Evolutionary conservation across 2,113 vertebrate species (phyloP).

Genomic region (Sitta europaea): DNA sequence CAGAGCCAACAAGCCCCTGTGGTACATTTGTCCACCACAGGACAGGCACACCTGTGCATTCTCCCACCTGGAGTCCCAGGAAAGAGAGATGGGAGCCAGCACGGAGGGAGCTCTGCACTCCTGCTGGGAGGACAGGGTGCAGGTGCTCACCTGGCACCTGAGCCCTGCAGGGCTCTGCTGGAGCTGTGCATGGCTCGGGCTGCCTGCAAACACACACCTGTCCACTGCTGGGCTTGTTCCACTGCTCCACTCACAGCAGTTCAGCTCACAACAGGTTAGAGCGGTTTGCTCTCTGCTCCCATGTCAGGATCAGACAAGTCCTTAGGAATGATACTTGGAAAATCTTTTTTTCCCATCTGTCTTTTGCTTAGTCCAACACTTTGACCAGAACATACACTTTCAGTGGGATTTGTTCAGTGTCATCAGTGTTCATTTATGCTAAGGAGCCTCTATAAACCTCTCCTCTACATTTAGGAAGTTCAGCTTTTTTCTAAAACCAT

Average conservation of each 20-base stretch:
- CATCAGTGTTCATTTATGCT: background rate
- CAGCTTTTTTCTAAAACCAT: background rate
- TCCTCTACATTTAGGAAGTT: background rate
- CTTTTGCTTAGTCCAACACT: background rate
- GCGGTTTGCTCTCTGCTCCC: background rate
- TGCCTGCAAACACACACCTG: fast-evolving
- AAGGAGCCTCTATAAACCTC: background rate
- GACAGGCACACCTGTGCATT: background rate
- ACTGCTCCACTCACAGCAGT: background rate
- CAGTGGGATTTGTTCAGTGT: background rate
- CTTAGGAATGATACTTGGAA: background rate
- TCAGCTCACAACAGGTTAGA: background rate
- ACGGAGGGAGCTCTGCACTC: fast-evolving
- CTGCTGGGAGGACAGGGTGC: fast-evolving
- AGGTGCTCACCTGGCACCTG: fast-evolving
- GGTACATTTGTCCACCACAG: background rate
- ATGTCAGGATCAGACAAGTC: background rate
- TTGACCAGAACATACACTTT: background rate
- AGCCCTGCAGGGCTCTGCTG: fast-evolving
- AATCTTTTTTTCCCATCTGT: fast-evolving
- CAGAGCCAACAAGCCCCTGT: background rate
- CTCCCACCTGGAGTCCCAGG: background rate
- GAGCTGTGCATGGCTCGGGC: fast-evolving
- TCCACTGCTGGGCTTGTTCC: background rate
- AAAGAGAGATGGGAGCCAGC: background rate